A percentile compares a stretch with the other conserved stretches of the same genome.
phyloP scores from a whole-genome alignment of 2,113 vertebrate genomes.

The Pollimyrus isidori region DNA sequence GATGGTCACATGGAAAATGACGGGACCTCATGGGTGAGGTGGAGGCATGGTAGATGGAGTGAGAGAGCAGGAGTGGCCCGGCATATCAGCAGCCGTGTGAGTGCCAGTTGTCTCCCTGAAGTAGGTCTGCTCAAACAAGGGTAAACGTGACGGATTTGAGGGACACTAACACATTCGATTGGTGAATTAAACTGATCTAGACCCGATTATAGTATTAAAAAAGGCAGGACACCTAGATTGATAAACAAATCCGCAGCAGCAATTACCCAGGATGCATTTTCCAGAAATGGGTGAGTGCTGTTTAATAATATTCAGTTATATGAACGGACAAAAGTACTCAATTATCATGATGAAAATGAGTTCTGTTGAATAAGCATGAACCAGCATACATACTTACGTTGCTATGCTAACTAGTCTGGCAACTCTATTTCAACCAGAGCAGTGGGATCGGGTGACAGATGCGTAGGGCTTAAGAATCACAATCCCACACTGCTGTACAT shows the following conservation, averaged over 20 bases:
- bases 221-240: not conserved
- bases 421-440: not conserved
- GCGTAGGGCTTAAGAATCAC: not conserved
- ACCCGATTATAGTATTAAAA: not conserved
- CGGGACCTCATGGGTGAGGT: not conserved
- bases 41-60: constrained; percentile 46
- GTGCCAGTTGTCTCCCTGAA: not conserved
- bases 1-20: not conserved
- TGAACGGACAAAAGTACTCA: not conserved
- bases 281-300: not conserved
- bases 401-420: not conserved
- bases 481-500: not conserved
- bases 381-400: not conserved
- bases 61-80: constrained; percentile 18
- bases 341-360: not conserved
- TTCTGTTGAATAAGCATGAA: not conserved
- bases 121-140: not conserved
- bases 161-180: not conserved
- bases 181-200: not conserved
- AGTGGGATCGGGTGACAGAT: not conserved
- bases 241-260: not conserved
- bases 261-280: not conserved
- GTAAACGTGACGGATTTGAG: not conserved
- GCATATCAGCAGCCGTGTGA: not conserved
- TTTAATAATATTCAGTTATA: not conserved